These are phyloP conservation scores for Erpornis zantholeuca DNA, from an alignment of 2,113 vertebrate species.

Conservation along the genomic window DNA sequence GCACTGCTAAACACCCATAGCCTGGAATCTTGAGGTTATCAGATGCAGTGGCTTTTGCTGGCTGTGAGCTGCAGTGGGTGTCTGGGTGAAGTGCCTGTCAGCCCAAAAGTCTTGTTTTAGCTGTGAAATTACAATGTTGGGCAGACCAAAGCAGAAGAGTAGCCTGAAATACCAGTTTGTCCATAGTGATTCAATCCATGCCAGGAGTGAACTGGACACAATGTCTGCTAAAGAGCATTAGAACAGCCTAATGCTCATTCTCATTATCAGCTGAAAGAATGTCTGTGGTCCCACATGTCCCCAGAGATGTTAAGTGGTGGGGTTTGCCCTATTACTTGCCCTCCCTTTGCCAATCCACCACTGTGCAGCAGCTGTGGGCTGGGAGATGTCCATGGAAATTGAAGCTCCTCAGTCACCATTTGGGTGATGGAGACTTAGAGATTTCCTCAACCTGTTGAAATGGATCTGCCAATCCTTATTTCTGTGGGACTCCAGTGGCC, in stretches of 20 bases:
- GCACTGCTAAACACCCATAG: rapidly evolving
- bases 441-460: neutral
- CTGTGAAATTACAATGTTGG: neutral
- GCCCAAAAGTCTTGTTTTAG: neutral
- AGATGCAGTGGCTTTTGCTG: neutral
- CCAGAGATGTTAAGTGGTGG: neutral
- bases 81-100: neutral
- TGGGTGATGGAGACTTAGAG: neutral
- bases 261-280: neutral
- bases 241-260: neutral
- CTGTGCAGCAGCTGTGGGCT: neutral
- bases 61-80: neutral
- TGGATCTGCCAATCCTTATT: neutral
- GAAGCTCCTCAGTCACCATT: neutral
- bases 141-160: neutral
- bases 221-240: neutral
- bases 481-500: neutral
- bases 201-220: neutral
- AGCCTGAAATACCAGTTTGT: neutral
- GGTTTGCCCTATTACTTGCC: neutral
- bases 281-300: neutral
- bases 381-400: neutral
- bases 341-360: neutral
- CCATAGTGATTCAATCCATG: neutral
- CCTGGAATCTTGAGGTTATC: neutral